Conservation (phyloP, 1,140 invertebrate species). For the Plodia interpunctella region DNA sequence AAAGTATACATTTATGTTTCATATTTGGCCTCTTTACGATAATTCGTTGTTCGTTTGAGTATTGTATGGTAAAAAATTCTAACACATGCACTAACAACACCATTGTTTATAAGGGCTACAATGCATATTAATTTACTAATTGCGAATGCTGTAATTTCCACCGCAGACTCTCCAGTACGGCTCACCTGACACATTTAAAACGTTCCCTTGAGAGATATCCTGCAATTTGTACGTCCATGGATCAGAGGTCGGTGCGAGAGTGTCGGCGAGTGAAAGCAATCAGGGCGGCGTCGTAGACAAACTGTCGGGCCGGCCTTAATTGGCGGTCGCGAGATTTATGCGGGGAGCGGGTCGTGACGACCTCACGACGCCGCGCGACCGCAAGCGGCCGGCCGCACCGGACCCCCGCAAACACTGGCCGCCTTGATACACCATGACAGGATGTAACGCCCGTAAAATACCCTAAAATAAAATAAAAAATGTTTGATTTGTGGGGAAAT, state of each 20-base stretch:
- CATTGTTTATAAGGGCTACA: background rate
- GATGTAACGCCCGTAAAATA: too few relatives aligned
- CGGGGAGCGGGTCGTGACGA: conserved; percentile 56
- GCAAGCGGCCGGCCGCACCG: conserved; percentile 26
- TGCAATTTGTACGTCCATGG: conserved; percentile 18
- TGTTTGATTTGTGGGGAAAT: too few relatives aligned
- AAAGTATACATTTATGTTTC: too few relatives aligned
- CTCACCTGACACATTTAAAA: background rate
- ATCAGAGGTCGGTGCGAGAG: conserved; percentile 28
- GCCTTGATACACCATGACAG: too few relatives aligned
- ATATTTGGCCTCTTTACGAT: too few relatives aligned
- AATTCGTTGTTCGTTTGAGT: too few relatives aligned
- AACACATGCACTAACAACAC: background rate
- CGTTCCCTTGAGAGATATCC: conserved; percentile 7
- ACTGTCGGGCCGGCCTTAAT: conserved; percentile 71
- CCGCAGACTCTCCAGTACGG: background rate
- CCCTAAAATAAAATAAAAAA: too few relatives aligned
- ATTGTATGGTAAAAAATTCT: too few relatives aligned
- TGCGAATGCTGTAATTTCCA: background rate
- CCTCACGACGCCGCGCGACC: conserved; percentile 26
- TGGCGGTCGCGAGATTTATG: conserved; percentile 75
- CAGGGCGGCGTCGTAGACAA: conserved; percentile 65
- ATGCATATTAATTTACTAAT: background rate
- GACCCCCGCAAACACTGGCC: conserved; percentile 9
- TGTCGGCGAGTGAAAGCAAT: conserved; percentile 54